Evolutionary conservation across 1,140 invertebrate genomes (phyloP).

Genomic region (Ectropis grisescens): DNA sequence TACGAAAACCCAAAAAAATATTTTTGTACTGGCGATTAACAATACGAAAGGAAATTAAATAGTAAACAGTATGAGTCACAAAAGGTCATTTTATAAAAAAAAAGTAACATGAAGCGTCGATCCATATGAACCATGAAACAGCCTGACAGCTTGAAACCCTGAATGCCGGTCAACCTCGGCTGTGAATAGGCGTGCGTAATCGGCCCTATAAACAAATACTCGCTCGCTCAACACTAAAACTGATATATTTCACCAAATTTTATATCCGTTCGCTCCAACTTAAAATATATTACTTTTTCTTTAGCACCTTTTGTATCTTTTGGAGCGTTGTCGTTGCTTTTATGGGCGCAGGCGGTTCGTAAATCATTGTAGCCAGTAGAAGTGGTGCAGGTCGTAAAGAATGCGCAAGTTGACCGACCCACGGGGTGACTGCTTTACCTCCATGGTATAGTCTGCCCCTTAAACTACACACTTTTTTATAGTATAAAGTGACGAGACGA

Average conservation of each 20-base stretch:
- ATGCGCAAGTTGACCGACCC: slow-evolving; percentile 46
- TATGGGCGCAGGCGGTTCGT: slow-evolving; percentile 57
- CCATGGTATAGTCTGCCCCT: too few relatives aligned
- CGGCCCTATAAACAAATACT: slow-evolving; percentile 58
- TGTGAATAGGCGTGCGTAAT: slow-evolving; percentile 50
- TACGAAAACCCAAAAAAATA: too few relatives aligned
- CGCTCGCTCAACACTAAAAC: slow-evolving; percentile 48
- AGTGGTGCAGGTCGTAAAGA: slow-evolving; percentile 59
- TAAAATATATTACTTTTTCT: slow-evolving; percentile 67
- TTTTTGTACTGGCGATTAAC: too few relatives aligned
- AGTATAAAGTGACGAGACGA: too few relatives aligned
- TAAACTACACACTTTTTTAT: too few relatives aligned
- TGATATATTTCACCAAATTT: slow-evolving; percentile 67
- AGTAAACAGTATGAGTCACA: too few relatives aligned
- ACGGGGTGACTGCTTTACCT: slow-evolving; percentile 28
- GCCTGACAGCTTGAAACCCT: too few relatives aligned
- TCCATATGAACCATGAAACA: too few relatives aligned
- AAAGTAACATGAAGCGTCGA: too few relatives aligned
- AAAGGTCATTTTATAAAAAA: too few relatives aligned
- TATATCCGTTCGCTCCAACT: slow-evolving; percentile 59
- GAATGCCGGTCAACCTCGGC: too few relatives aligned
- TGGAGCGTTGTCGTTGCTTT: slow-evolving; percentile 61
- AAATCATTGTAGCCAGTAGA: slow-evolving; percentile 68
- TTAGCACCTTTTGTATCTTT: slow-evolving; percentile 69
- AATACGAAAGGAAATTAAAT: too few relatives aligned